Evolutionary conservation across 1,140 invertebrate genomes (phyloP), one percentile per base, ranked within the genome.

Genomic region (Pteromalus puparum): DNA sequence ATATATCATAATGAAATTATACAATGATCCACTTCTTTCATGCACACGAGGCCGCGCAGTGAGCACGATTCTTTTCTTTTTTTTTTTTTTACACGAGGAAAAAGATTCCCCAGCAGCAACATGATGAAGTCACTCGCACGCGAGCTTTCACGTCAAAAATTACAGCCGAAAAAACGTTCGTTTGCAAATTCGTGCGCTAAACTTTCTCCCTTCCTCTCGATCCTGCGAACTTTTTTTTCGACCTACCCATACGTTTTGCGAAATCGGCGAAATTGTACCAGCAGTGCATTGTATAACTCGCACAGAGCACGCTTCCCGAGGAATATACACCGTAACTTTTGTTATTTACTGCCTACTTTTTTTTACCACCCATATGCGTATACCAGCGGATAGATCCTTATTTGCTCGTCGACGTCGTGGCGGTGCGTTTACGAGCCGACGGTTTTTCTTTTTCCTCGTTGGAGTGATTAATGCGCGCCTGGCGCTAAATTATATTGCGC

Each of bases 231-330:
- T 65, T 46, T 83, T 77, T 83, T 77, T 83, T 76, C 73, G 10
- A 12, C 38, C 12, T 30, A 48, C 2, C 67, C 13, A 26, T 42
- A 42, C 26, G 28, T 67, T 75, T 73, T 82, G 26, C 48, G n/a
- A 82, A 82, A 82, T 74, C 48, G 21, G 1, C 18, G 10, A 81
- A 74, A 42, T 21, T 38, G 28, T 10, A n/a, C 42, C 10, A 70
- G 67, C n/a, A 30, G 61, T 83, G 15, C 74, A 83, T 53, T 70
- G 65, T 77, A 67, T 34, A 70, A 38, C 61, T 77, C 68, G 38
- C 18, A 34, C 28, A 34, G 4, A 4, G 18, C n/a, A 10, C 2
- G 24, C 30, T 76, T 76, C 28, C 24, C 15, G 30, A 74, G 61
- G 1, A 21, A 67, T 42, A 24, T 5, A 24, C 21, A 73, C 34